Percentiles rank a stretch among this genome's conserved stretches.
phyloP scores from a whole-genome alignment of 2,797 vertebrate species.

The Spinibarbus caldwelli region DNA sequence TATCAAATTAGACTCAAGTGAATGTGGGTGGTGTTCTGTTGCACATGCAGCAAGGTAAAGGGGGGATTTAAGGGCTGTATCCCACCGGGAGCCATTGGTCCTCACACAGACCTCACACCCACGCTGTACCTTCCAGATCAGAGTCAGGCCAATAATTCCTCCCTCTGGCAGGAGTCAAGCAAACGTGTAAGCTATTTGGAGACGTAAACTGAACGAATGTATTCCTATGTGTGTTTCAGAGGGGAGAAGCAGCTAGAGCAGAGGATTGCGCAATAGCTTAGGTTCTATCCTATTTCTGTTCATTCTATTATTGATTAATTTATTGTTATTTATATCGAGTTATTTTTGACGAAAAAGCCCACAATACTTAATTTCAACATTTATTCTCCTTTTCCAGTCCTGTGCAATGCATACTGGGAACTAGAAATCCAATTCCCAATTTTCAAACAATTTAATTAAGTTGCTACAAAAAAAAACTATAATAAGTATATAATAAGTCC shows the following conservation, averaged over 20 bases:
- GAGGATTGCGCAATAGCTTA: background rate
- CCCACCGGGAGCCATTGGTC: constrained; percentile 51
- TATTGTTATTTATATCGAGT: background rate
- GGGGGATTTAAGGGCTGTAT: constrained; percentile 53
- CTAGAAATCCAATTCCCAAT: background rate
- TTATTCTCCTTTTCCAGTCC: background rate
- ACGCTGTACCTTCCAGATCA: constrained; percentile 50
- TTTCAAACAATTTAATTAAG: background rate
- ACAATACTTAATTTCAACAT: background rate
- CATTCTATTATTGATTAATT: background rate
- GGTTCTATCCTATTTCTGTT: background rate
- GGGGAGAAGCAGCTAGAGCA: background rate
- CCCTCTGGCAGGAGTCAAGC: constrained; percentile 49
- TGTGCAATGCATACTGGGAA: background rate
- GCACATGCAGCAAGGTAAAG: constrained; percentile 52
- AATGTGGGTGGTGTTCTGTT: constrained; percentile 61
- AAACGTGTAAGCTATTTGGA: constrained; percentile 46
- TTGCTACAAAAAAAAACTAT: no score
- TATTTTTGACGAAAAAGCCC: background rate
- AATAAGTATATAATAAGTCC: no score
- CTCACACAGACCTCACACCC: constrained; percentile 52
- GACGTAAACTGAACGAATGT: constrained; percentile 20
- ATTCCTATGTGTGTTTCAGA: constrained; percentile 7
- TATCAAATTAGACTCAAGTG: constrained; percentile 59
- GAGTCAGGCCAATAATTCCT: constrained; percentile 40